A percentile compares a stretch with the other conserved stretches of the same genome.
These are phyloP conservation scores for Idaea biselata DNA, from an alignment of 2,888 invertebrate genomes.

Conservation along the genomic window DNA sequence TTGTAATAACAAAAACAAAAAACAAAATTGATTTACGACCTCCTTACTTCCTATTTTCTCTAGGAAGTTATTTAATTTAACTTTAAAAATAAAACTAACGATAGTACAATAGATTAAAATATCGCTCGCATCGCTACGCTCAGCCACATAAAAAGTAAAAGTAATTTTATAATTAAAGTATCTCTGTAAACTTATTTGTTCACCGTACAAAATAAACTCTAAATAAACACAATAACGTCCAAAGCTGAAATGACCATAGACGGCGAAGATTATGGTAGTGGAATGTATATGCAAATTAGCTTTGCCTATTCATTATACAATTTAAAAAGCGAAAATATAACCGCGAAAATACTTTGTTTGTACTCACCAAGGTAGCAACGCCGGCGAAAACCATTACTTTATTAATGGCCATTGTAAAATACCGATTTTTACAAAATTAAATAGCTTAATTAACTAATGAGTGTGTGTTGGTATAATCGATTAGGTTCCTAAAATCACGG, in stretches of 20 bases:
- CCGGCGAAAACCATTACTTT: conserved; percentile 45
- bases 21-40: too few species aligned
- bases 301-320: neutral
- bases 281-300: neutral
- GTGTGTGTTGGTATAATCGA: conserved; percentile 11
- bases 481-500: neutral
- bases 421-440: conserved; percentile 5
- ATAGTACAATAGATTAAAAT: neutral
- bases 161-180: neutral
- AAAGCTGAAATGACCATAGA: neutral
- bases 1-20: too few species aligned
- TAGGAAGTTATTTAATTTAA: too few species aligned
- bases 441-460: conserved; percentile 7
- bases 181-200: neutral
- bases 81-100: neutral
- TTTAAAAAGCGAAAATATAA: conserved; percentile 2
- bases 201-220: neutral
- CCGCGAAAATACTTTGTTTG: neutral
- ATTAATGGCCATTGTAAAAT: conserved; percentile 36
- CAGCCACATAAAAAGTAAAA: conserved; percentile 5
- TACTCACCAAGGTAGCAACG: conserved; percentile 44
- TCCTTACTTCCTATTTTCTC: neutral
- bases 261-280: neutral
- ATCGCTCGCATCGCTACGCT: conserved; percentile 4
- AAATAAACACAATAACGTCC: neutral